Conservation (phyloP, 1,140 invertebrate species). For the Drosophila repleta region DNA sequence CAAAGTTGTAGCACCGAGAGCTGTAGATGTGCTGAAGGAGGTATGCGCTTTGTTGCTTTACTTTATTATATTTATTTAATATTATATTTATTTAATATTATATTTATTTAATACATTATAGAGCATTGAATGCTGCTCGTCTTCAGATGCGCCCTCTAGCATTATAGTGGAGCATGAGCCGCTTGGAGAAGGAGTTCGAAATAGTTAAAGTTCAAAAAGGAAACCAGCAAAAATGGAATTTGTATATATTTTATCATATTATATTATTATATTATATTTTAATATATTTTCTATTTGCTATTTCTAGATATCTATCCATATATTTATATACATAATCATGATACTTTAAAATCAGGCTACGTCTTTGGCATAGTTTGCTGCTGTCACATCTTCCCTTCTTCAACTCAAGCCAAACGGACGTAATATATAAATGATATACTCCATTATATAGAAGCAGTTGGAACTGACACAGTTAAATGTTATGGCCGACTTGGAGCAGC, state of each 20-base stretch:
- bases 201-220: too few species aligned
- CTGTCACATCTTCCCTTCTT: conserved; percentile 15
- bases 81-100: not conserved
- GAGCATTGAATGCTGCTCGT: conserved; percentile 94
- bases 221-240: not conserved
- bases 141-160: conserved; percentile 92
- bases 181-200: too few species aligned
- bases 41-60: too few species aligned
- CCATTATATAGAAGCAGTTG: conserved; percentile 94
- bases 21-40: not conserved
- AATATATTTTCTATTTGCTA: too few species aligned
- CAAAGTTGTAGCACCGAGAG: conserved; percentile 33
- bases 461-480: conserved; percentile 93
- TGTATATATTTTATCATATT: too few species aligned
- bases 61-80: too few species aligned
- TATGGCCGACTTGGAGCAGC: conserved; percentile 97
- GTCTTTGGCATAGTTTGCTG: conserved; percentile 50
- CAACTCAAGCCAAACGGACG: conserved; percentile 90
- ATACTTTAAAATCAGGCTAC: conserved; percentile 2
- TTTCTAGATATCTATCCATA: too few species aligned
- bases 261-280: too few species aligned
- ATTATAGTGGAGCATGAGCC: conserved; percentile 34
- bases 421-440: conserved; percentile 97
- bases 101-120: conserved; percentile 73
- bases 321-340: too few species aligned